Conservation (phyloP, 2,888 invertebrate species). For the Drosophila acutilabella region DNA sequence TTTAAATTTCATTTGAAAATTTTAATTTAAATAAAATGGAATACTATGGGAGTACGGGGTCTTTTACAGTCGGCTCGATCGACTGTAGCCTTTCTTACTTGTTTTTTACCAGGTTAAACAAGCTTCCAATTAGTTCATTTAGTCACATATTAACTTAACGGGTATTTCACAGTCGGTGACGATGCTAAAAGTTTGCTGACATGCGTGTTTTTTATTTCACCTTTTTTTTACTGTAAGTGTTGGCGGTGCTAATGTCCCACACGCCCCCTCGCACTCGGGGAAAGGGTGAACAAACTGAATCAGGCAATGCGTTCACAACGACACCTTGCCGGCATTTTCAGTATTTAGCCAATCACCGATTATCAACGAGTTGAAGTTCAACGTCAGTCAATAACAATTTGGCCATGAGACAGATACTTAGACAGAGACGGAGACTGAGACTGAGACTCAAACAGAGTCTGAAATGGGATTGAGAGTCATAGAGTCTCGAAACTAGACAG, state of each 20-base stretch:
- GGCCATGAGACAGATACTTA: constrained; percentile 56
- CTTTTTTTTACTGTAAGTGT: neutral
- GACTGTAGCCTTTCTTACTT: no score
- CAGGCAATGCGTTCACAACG: neutral
- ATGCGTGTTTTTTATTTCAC: neutral
- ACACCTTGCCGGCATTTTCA: constrained; percentile 33
- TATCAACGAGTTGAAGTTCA: constrained; percentile 66
- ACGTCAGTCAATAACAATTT: constrained; percentile 34
- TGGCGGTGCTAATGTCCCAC: neutral
- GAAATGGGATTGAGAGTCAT: neutral
- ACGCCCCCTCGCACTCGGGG: neutral
- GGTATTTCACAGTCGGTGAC: neutral
- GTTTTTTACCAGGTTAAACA: no score
- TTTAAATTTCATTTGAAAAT: no score
- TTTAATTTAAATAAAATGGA: no score
- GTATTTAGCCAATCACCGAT: constrained; percentile 55
- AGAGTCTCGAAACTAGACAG: constrained; percentile 12
- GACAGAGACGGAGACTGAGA: neutral
- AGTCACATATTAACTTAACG: no score
- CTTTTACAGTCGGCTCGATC: no score
- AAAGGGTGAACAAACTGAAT: constrained; percentile 30
- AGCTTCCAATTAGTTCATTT: no score
- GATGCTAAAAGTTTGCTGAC: no score
- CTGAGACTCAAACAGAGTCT: neutral
- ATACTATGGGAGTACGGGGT: no score